Evolutionary conservation across 2,888 invertebrate species (phyloP).

Genomic region (Pseudococcus viburni): DNA sequence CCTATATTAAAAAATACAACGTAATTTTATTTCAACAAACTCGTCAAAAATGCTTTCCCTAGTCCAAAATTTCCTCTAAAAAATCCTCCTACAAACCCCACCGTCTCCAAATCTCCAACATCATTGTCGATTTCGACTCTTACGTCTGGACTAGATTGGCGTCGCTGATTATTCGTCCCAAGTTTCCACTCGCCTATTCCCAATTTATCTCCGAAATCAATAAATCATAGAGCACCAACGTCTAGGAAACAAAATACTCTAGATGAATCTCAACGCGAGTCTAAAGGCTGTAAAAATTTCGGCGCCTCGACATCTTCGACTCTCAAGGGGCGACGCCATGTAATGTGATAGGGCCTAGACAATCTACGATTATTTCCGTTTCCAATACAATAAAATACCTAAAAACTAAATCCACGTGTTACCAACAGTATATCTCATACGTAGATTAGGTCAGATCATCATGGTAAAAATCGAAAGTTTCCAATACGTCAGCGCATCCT

Average conservation of each 20-base stretch:
- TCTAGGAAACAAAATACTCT: conserved; percentile 12
- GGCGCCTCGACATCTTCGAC: conserved; percentile 6
- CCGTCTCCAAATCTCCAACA: background rate
- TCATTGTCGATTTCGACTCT: background rate
- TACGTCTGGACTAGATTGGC: conserved; percentile 12
- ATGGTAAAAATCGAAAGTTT: conserved; percentile 16
- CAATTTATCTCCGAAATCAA: background rate
- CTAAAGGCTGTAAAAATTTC: conserved; percentile 35
- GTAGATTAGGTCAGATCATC: conserved; percentile 26
- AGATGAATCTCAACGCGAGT: background rate
- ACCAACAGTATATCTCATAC: background rate
- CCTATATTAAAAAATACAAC: too few species aligned
- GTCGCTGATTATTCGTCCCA: background rate
- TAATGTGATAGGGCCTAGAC: background rate
- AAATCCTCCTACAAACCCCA: background rate
- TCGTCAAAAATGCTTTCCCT: too few species aligned
- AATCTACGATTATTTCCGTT: conserved; percentile 7
- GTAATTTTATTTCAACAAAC: too few species aligned
- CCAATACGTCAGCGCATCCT: conserved; percentile 39
- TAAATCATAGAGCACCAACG: background rate
- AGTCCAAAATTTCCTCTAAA: too few species aligned
- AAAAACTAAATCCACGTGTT: conserved; percentile 8
- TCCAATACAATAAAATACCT: background rate
- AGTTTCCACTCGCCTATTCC: background rate
- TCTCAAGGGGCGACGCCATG: background rate